Conservation (phyloP, 2,797 vertebrate species). For the Sebastes miniatus region DNA sequence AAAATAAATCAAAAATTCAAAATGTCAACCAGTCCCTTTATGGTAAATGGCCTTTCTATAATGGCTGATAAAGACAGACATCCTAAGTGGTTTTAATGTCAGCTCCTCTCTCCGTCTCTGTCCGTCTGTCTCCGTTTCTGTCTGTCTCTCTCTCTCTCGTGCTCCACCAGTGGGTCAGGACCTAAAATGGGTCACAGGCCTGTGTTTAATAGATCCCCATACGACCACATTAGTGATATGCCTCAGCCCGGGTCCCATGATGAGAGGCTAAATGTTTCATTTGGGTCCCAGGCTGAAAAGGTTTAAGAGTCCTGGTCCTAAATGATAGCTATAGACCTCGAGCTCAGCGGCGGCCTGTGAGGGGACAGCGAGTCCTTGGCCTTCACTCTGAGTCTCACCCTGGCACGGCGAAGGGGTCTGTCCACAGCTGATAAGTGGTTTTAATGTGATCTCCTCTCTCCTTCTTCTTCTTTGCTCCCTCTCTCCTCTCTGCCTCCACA, state of each 20-base stretch:
- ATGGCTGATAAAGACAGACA: slow-evolving; percentile 54
- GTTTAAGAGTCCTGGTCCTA: slow-evolving; percentile 71
- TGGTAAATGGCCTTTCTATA: slow-evolving; percentile 33
- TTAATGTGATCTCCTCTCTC: slow-evolving; percentile 71
- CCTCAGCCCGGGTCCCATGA: slow-evolving; percentile 64
- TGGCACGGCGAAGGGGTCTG: slow-evolving; percentile 66
- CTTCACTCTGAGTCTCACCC: slow-evolving; percentile 65
- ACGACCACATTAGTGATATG: slow-evolving; percentile 46
- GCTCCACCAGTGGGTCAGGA: slow-evolving; percentile 59
- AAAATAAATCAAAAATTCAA: slow-evolving; percentile 22
- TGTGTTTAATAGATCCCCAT: slow-evolving; percentile 73
- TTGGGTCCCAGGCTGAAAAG: slow-evolving; percentile 69
- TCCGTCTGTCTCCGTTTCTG: slow-evolving; percentile 7
- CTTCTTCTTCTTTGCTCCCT: slow-evolving; percentile 28
- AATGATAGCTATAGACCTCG: slow-evolving; percentile 69
- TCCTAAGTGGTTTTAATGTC: slow-evolving; percentile 58
- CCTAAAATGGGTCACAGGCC: slow-evolving; percentile 73
- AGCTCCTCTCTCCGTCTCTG: slow-evolving; percentile 29
- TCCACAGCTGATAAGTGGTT: slow-evolving; percentile 77
- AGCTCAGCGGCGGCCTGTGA: slow-evolving; percentile 39
- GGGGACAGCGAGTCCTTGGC: slow-evolving; percentile 67
- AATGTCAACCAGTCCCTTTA: slow-evolving; percentile 56
- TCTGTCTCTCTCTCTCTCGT: not conserved
- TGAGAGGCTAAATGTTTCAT: slow-evolving; percentile 72
- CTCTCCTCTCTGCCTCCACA: slow-evolving; percentile 21